These are phyloP conservation scores for Leiothrix lutea DNA, from an alignment of 2,113 vertebrate genomes.

Conservation along the genomic window DNA sequence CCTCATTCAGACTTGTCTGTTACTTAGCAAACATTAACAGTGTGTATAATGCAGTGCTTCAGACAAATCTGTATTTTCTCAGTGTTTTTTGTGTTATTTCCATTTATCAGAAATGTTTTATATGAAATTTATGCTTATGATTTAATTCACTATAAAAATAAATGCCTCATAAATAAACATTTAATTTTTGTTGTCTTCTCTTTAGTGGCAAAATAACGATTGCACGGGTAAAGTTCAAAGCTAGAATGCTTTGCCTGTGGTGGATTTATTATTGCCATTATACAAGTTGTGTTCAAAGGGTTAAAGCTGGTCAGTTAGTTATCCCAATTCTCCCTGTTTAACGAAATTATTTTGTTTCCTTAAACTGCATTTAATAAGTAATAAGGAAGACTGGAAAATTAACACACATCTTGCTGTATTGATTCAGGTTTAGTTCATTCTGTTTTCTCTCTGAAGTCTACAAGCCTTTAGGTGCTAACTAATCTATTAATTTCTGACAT, in stretches of 20 bases:
- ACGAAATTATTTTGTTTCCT: slow-evolving; percentile 41
- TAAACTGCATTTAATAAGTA: slow-evolving; percentile 31
- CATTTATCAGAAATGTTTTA: background rate
- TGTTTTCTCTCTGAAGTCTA: slow-evolving; percentile 30
- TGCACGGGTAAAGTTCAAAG: slow-evolving; percentile 41
- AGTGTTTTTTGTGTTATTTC: background rate
- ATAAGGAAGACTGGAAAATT: background rate
- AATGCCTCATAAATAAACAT: slow-evolving; percentile 4
- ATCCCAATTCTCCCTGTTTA: background rate
- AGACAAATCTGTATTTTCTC: background rate
- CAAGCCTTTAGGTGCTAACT: background rate
- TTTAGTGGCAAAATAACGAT: slow-evolving; percentile 1
- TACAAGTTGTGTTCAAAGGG: slow-evolving; percentile 12
- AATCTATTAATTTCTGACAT: slow-evolving; percentile 24
- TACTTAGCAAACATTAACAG: slow-evolving; percentile 6
- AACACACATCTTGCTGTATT: background rate
- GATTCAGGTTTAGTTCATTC: slow-evolving; percentile 20
- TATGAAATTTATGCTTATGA: background rate
- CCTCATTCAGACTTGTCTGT: background rate
- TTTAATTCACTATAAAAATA: background rate
- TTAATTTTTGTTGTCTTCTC: background rate
- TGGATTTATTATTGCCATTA: background rate
- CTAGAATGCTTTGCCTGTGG: background rate
- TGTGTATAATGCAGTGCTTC: background rate
- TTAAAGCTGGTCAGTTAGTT: background rate